Evolutionary conservation across 2,113 vertebrate genomes (phyloP), one percentile per base, ranked within the genome.

Genomic region (Ceratotherium simum): DNA sequence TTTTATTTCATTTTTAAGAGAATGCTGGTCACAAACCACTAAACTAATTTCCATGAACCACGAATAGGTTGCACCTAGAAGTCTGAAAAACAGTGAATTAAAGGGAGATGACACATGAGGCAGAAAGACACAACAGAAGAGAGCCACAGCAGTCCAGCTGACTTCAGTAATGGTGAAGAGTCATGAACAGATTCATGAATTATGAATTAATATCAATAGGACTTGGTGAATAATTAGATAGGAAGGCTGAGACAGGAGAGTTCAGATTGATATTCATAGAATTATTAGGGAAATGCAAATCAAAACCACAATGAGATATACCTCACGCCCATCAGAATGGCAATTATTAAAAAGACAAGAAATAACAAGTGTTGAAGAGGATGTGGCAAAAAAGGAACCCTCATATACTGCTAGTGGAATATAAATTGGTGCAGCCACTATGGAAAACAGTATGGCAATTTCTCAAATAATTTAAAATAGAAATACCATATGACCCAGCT

Each of bases 1-100:
- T 56, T 78, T 84, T 67, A 42, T 90, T 73, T 82, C n/a, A 73
- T 80, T 80, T 92, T 80, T 73, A 56, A 82, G 89, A 75, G 39
- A 82, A 89, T 60, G 12, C 48, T 58, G 25, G 60, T 67, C 69
- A 96, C 33, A 83, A 81, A 48, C 60, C 33, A 76, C 69, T 46
- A 31, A n/a, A 31, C 31, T 60, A 13, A 88, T 67, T 89, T 89
- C 23, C 17, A 75, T 48, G 36, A 87, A 75, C n/a, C 42, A 73
- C 67, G 75, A 86, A 46, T 14, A 88, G 48, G 8, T 23, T 88
- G 67, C 46, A 75, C 25, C 33, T 36, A 80, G n/a, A 81, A 82
- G 20, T 88, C 46, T 88, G 54, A 64, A 72, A 95, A 85, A 79
- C 20, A 69, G n/a, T 72, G 13, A 85, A 70, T 79, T 83, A 70